Percentiles rank a stretch among this genome's conserved stretches.
Conservation (phyloP, 2,888 invertebrate species). For the Lasioglossum morio region DNA sequence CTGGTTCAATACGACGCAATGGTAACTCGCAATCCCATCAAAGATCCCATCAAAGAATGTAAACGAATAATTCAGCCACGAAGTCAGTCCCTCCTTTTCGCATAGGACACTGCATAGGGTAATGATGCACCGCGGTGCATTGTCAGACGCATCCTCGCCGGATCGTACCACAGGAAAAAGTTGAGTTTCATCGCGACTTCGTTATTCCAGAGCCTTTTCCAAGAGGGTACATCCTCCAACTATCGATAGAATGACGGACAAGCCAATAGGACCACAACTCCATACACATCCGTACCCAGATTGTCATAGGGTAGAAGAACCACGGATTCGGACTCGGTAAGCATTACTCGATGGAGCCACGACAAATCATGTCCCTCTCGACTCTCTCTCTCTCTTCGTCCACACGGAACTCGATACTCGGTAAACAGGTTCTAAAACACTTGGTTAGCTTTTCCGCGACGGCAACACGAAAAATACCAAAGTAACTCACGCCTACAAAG, state of each 20-base stretch:
- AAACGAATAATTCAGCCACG: constrained; percentile 32
- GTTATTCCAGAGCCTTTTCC: not conserved
- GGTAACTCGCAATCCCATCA: constrained; percentile 12
- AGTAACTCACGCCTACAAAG: constrained; percentile 19
- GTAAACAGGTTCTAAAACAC: constrained; percentile 42
- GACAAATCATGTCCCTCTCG: constrained; percentile 6
- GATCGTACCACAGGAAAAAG: not conserved
- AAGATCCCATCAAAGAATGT: constrained; percentile 12
- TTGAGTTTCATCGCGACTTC: constrained; percentile 4
- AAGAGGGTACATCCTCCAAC: constrained; percentile 13
- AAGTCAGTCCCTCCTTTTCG: constrained; percentile 26
- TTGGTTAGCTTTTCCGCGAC: constrained; percentile 29
- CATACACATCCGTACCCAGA: not conserved
- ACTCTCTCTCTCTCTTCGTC: not conserved
- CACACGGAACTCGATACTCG: constrained; percentile 10
- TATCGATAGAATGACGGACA: constrained; percentile 1
- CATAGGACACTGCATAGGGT: not conserved
- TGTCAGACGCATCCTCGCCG: not conserved
- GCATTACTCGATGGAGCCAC: constrained; percentile 10
- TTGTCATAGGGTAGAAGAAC: constrained; percentile 4
- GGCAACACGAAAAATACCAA: constrained; percentile 13
- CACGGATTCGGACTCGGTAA: constrained; percentile 21
- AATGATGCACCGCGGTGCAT: not conserved
- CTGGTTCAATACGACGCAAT: not conserved
- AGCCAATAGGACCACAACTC: constrained; percentile 19